phyloP scores from a whole-genome alignment of 2,888 invertebrate genomes.

The Thera obeliscata region DNA sequence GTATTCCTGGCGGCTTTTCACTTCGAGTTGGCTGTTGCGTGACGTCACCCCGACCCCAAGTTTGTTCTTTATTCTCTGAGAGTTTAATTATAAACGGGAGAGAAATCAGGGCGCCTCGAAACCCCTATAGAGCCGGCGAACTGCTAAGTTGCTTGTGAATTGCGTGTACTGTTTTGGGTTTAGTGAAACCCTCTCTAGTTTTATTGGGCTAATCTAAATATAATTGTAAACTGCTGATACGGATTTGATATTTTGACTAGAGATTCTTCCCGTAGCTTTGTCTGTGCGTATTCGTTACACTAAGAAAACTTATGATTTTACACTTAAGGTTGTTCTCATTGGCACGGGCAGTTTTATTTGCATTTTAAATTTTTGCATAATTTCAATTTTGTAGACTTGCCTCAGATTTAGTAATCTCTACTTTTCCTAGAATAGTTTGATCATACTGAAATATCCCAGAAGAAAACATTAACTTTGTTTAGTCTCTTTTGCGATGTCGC shows the following conservation, averaged over 20 bases:
- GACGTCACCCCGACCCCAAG: slow-evolving; percentile 70
- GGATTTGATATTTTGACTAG: slow-evolving; percentile 11
- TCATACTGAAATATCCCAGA: too few species aligned
- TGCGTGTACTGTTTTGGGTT: slow-evolving; percentile 30
- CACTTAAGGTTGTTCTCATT: too few species aligned
- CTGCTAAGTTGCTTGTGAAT: slow-evolving; percentile 36
- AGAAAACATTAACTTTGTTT: background rate
- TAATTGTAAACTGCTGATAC: slow-evolving; percentile 8
- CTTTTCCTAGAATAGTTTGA: too few species aligned
- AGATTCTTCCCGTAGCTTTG: background rate
- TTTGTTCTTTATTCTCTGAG: slow-evolving; percentile 70
- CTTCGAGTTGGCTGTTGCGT: slow-evolving; percentile 71
- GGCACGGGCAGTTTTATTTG: too few species aligned
- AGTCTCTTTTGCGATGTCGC: slow-evolving; percentile 2
- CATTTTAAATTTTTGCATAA: too few species aligned
- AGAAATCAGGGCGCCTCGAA: slow-evolving; percentile 46
- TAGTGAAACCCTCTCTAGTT: slow-evolving; percentile 16
- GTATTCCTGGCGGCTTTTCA: slow-evolving; percentile 73
- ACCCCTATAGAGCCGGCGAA: slow-evolving; percentile 29
- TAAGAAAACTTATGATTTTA: too few species aligned
- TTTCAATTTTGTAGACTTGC: too few species aligned
- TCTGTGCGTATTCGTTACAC: too few species aligned
- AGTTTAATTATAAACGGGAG: slow-evolving; percentile 63
- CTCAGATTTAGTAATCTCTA: too few species aligned
- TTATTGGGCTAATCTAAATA: slow-evolving; percentile 18